Base-by-base conservation (phyloP, 2,888 invertebrate species). In the Melinaea marsaeus region DNA sequence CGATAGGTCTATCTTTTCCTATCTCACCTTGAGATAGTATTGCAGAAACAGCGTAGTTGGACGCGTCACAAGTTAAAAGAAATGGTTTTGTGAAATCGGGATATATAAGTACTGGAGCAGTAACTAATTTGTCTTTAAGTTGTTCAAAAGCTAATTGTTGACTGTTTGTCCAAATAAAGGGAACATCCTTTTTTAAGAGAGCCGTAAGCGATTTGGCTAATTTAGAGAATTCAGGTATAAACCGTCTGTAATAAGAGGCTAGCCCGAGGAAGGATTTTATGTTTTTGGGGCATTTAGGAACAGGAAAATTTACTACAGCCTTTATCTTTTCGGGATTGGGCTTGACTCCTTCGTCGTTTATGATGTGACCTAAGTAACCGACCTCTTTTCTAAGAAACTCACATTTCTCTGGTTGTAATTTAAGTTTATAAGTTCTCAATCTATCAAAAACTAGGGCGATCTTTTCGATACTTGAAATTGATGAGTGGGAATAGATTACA, bases 221-320 rank as follows among this genome's bases (percentile, higher is more conserved):
- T 54, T 72, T 69, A 2, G 77, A 67, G 59, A 79, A 83, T n/a
- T 78, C 61, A 33, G 65, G 59, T 2, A 85, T 81, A 60, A 83
- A 85, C 48, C 77, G 70, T 5, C 81, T 48, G 55, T 84, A 83
- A 61, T 82, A 84, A 0, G 79, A 77, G 0, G 73, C 64, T n/a
- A 84, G 59, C 1, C 82, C 81, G 5, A 83, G 61, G 59, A 83
- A 61, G 6, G 67, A 65, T 65, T 71, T 71, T 1, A 71, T 66
- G 9, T 71, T 67, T 61, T 13, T 69, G 66, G 2, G 46, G 35
- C 0, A 66, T 69, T 69, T 68, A 3, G 77, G 76, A 6, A 56
- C 47, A 13, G 74, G 72, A 70, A 65, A 65, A 7, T 63, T 7
- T 7, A 32, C 13, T 7, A 69, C 64, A 7, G 66, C 64, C 47